phyloP scores from a whole-genome alignment of 2,888 invertebrate species.

The Harpagoxenus sublaevis region DNA sequence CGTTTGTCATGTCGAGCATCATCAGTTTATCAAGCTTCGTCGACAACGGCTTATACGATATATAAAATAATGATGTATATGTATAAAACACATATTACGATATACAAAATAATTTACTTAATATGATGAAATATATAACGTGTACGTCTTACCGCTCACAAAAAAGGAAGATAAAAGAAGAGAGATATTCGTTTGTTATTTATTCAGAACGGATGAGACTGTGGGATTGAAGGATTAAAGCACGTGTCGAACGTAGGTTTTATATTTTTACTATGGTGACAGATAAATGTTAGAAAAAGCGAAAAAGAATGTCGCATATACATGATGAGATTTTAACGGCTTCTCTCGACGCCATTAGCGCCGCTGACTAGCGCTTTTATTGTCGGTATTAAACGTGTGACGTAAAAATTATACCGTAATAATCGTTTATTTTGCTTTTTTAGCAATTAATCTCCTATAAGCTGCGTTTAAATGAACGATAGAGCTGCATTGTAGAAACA shows the following conservation, averaged over 20 bases:
- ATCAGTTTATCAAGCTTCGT: neutral
- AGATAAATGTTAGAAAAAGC: conserved; percentile 65
- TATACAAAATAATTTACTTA: neutral
- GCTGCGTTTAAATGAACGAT: conserved; percentile 14
- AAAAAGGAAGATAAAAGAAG: neutral
- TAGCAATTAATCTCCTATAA: conserved; percentile 13
- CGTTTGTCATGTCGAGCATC: neutral
- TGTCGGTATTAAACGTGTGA: conserved; percentile 36
- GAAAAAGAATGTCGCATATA: conserved; percentile 58
- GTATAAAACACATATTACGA: neutral
- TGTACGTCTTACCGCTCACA: neutral
- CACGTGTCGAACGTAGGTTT: conserved; percentile 6
- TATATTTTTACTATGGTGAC: conserved; percentile 50
- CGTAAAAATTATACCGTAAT: conserved; percentile 57
- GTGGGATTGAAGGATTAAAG: conserved; percentile 1
- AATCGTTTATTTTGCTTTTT: conserved; percentile 15
- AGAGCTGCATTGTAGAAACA: neutral
- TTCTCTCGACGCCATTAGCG: conserved; percentile 60
- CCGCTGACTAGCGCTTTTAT: conserved; percentile 42
- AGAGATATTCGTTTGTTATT: neutral
- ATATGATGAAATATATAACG: neutral
- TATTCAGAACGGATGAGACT: neutral
- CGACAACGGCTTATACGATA: neutral
- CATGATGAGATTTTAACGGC: conserved; percentile 74
- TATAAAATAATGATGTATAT: neutral